These are phyloP conservation scores for Microcebus lehilahytsara DNA, from an alignment of 2,113 vertebrate species.

Conservation along the genomic window DNA sequence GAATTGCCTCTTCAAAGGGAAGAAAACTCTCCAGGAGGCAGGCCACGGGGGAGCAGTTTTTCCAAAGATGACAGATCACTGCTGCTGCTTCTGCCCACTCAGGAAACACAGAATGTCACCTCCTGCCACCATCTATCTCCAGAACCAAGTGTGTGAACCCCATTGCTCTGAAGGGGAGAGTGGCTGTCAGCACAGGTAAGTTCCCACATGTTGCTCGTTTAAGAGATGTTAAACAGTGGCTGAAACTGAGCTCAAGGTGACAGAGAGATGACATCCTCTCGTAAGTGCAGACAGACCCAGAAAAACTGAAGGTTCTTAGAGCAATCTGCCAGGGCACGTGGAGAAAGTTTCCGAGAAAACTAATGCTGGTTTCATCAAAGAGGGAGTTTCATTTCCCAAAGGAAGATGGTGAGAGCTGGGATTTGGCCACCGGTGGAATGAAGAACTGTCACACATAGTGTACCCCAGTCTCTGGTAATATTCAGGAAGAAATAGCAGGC, in stretches of 20 bases:
- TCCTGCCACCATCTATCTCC: background rate
- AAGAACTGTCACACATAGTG: background rate
- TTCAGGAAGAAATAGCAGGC: background rate
- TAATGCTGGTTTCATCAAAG: background rate
- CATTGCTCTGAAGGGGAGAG: background rate
- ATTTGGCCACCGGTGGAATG: background rate
- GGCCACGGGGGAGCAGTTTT: background rate
- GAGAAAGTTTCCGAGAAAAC: background rate
- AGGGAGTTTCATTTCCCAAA: background rate
- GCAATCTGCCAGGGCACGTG: background rate
- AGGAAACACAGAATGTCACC: background rate
- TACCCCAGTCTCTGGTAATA: background rate
- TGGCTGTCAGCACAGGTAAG: background rate
- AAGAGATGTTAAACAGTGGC: background rate
- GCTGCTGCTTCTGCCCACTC: background rate
- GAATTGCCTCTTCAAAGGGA: background rate
- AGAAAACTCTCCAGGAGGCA: background rate
- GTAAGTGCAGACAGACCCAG: background rate
- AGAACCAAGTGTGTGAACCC: background rate
- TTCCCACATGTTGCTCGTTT: background rate
- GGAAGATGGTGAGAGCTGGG: background rate
- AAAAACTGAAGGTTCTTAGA: background rate
- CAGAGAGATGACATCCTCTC: background rate
- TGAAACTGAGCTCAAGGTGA: background rate
- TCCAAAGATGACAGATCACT: background rate